A percentile compares a stretch with the other conserved stretches of the same genome.
Evolutionary conservation across 2,888 invertebrate genomes (phyloP).

Genomic region (Philereme transversata): DNA sequence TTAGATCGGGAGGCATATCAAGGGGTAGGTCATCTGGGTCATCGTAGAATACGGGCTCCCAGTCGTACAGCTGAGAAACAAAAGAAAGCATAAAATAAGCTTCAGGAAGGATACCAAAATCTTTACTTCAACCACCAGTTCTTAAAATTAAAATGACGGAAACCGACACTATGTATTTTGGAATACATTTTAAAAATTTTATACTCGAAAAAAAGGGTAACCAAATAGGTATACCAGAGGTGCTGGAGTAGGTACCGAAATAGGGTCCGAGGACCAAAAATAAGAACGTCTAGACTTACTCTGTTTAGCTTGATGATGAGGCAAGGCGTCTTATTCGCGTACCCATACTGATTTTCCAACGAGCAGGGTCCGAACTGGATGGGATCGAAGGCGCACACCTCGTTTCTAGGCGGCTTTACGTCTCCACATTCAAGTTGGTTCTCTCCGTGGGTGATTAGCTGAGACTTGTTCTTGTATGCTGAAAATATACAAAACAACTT

Average conservation of each 20-base stretch:
- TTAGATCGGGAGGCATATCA: slow-evolving; percentile 86
- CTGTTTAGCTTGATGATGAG: slow-evolving; percentile 96
- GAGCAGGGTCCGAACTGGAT: slow-evolving; percentile 90
- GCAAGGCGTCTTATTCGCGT: slow-evolving; percentile 94
- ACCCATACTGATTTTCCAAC: slow-evolving; percentile 92
- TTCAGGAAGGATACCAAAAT: too few relatives aligned
- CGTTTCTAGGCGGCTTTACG: slow-evolving; percentile 62
- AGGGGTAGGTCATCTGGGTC: slow-evolving; percentile 87
- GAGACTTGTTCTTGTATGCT: slow-evolving; percentile 72
- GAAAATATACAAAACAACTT: slow-evolving; percentile 17
- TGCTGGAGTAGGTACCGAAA: too few relatives aligned
- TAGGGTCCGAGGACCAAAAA: too few relatives aligned
- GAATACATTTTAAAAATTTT: too few relatives aligned
- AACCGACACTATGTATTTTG: too few relatives aligned
- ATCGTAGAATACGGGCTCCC: slow-evolving; percentile 93
- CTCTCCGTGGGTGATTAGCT: slow-evolving; percentile 58
- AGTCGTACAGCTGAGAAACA: slow-evolving; percentile 89
- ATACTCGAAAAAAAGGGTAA: too few relatives aligned
- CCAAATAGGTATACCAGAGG: too few relatives aligned
- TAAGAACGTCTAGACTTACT: slow-evolving; percentile 40
- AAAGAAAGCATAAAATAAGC: too few relatives aligned
- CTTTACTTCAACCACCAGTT: too few relatives aligned
- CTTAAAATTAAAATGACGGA: too few relatives aligned
- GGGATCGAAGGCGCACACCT: slow-evolving; percentile 92
- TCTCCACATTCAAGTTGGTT: slow-evolving; percentile 68